Base-by-base conservation (phyloP, 2,888 invertebrate genomes). In the Graphium colonna region DNA sequence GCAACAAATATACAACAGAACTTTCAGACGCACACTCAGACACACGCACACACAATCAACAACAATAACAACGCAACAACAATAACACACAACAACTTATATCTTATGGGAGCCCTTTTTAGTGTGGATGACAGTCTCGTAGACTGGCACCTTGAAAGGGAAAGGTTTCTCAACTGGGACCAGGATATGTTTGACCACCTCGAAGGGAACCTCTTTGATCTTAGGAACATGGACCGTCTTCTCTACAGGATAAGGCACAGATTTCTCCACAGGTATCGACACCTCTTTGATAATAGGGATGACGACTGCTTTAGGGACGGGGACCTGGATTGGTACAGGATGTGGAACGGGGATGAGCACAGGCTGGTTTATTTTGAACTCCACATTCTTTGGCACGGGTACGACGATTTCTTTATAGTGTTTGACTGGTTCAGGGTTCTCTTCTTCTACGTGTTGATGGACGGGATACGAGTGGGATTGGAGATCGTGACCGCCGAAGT, bases 71-170 rank as follows among this genome's bases (percentile, higher is more conserved):
- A 44, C 18, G 10, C 16, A 21, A 21, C 21, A 21, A 21, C 21
- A 21, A 21, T 21, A 21, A 51, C 17, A 15, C 13, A 38, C 28
- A 41, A 42, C 31, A 39, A 42, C 38, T 76, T 77, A 79, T 51
- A 80, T 69, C 66, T 89, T 80, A 57, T 89, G 85, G 0, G 85
- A 82, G 38, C 90, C 90, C 71, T 94, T 94, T 60, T 93, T 91
- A 49, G 93, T 92, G 65, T 94, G 94, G 64, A 94, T 93, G 54
- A 94, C 91, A 38, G 93, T 92, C 77, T 94, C 94, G 71, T 93
- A 92, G 1, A 94, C 92, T 0, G 94, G 94, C 21, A 94, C 93
- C 69, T 93, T 93, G 57, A 94, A 92, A 0, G 94, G 94, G 38
- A 93, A 87, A 0, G 94, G 94, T 60, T 93, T 93, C 44, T 92